Evolutionary conservation across 2,113 vertebrate species (phyloP).

Genomic region (Chionis minor): DNA sequence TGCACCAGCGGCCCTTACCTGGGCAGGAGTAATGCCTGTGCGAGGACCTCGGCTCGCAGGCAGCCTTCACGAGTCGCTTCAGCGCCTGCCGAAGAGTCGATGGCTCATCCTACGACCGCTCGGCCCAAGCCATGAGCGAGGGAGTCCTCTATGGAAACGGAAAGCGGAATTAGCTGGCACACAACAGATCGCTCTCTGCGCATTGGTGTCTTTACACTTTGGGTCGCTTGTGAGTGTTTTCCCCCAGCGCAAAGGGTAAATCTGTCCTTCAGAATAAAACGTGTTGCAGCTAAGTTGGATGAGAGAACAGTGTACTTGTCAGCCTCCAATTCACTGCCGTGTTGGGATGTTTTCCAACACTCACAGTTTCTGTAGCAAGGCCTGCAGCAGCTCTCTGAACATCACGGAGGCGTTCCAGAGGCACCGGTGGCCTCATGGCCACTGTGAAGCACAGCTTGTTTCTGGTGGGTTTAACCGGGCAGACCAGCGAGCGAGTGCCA

Average conservation of each 20-base stretch:
- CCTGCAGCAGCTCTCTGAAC: background rate
- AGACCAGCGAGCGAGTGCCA: rapidly evolving
- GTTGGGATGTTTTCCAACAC: background rate
- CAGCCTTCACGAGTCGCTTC: background rate
- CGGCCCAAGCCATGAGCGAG: background rate
- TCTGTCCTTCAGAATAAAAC: background rate
- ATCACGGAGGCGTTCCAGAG: rapidly evolving
- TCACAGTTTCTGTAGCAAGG: rapidly evolving
- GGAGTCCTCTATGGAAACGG: background rate
- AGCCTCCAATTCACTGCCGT: background rate
- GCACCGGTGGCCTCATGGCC: background rate
- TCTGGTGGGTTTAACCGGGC: background rate
- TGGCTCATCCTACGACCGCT: background rate
- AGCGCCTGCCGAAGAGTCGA: background rate
- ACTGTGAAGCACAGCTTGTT: rapidly evolving
- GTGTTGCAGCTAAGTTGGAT: too few relatives aligned
- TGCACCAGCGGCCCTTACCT: background rate
- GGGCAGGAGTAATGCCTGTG: background rate
- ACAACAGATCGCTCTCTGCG: background rate
- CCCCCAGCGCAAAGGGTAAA: too few relatives aligned
- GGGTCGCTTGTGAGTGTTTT: background rate
- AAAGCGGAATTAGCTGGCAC: background rate
- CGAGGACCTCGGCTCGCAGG: rapidly evolving
- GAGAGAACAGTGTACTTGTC: rapidly evolving
- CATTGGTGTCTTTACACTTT: background rate